These are phyloP conservation scores for Xylota segnis DNA, from an alignment of 2,888 invertebrate species.

Conservation along the genomic window DNA sequence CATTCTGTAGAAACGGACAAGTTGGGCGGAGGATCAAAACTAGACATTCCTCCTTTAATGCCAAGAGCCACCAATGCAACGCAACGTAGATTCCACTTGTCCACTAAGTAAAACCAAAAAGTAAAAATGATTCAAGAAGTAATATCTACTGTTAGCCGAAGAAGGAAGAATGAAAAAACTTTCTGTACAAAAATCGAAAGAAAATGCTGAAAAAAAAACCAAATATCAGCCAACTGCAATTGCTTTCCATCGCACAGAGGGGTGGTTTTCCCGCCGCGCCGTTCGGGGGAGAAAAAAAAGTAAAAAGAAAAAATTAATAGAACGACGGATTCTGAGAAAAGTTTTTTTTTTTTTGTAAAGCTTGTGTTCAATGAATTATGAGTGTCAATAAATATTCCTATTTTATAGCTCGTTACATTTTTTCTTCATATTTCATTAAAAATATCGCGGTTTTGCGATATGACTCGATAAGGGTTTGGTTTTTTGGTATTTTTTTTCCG, in stretches of 20 bases:
- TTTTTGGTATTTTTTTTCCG: constrained; percentile 5
- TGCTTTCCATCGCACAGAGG: constrained; percentile 23
- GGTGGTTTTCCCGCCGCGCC: constrained; percentile 34
- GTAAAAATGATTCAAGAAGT: constrained; percentile 11
- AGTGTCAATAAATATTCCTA: constrained; percentile 79
- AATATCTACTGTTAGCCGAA: background rate
- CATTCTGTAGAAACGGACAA: too few species aligned
- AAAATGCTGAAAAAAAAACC: constrained; percentile 3
- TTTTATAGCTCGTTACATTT: constrained; percentile 80
- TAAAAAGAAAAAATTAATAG: constrained; percentile 44
- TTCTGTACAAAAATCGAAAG: constrained; percentile 16
- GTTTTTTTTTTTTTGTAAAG: constrained; percentile 53
- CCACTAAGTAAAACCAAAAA: constrained; percentile 20
- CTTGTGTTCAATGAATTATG: constrained; percentile 79
- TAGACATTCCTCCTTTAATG: too few species aligned
- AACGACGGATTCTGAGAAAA: constrained; percentile 43
- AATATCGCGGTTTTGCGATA: constrained; percentile 76
- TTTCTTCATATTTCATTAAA: constrained; percentile 77
- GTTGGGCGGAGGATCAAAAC: too few species aligned
- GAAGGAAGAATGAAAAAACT: background rate
- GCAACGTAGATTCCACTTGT: background rate
- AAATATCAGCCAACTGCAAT: constrained; percentile 46
- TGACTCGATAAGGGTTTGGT: constrained; percentile 67
- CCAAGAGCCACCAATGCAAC: too few species aligned
- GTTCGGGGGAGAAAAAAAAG: background rate